phyloP scores from a whole-genome alignment of 2,797 vertebrate genomes.

The Neosilurus hyrtlii region DNA sequence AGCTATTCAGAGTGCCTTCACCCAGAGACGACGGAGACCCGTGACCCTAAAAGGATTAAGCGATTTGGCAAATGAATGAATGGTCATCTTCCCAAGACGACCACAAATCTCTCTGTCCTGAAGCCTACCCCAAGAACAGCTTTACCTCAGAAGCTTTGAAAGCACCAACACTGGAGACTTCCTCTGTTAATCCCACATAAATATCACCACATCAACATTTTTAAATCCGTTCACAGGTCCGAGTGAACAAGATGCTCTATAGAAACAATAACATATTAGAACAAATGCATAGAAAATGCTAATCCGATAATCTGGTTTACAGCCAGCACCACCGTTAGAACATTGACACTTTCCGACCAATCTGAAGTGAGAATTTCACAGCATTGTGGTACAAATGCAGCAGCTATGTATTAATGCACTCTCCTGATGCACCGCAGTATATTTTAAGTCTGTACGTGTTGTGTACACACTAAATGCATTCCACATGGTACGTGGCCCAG shows the following conservation, averaged over 20 bases:
- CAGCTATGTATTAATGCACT: no score
- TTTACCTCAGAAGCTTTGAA: not conserved
- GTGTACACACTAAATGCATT: not conserved
- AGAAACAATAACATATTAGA: not conserved
- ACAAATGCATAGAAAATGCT: no score
- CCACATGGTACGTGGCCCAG: not conserved
- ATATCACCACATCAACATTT: not conserved
- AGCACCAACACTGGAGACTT: not conserved
- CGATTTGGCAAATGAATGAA: no score
- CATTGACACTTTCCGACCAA: no score
- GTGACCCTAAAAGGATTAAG: no score
- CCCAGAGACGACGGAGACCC: no score
- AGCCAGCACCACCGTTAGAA: no score
- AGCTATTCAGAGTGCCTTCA: no score
- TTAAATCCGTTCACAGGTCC: not conserved
- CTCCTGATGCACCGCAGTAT: not conserved
- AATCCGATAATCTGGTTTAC: no score
- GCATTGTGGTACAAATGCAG: no score
- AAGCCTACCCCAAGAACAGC: not conserved
- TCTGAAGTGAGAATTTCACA: no score
- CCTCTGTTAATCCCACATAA: not conserved
- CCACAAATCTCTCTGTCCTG: not conserved
- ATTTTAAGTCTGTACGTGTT: not conserved
- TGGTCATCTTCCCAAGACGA: not conserved
- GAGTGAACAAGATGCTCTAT: not conserved